Evolutionary conservation across 2,797 vertebrate genomes (phyloP).

Genomic region (Lindbergichthys nudifrons): DNA sequence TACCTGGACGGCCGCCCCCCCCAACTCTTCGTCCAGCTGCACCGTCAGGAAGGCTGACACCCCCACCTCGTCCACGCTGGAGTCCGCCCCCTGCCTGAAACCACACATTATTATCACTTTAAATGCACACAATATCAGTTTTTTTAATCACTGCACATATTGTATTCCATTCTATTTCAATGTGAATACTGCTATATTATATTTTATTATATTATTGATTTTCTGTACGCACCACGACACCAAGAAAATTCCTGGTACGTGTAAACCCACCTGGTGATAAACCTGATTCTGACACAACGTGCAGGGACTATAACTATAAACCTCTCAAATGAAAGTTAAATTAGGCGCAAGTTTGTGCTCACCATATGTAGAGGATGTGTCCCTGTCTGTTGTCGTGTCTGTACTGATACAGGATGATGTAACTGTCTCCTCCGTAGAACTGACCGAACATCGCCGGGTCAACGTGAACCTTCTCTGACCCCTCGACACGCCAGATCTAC

Average conservation of each 20-base stretch:
- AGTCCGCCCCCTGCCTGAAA: slow-evolving; percentile 79
- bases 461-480: slow-evolving; percentile 65
- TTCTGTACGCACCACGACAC: too few species aligned
- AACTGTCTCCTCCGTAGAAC: slow-evolving; percentile 83
- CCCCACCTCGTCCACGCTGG: slow-evolving; percentile 72
- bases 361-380: slow-evolving; percentile 82
- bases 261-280: too few species aligned
- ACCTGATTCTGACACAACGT: too few species aligned
- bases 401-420: slow-evolving; percentile 80
- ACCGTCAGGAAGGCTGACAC: slow-evolving; percentile 69
- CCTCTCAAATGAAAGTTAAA: too few species aligned
- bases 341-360: too few species aligned
- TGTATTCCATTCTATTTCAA: too few species aligned
- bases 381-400: slow-evolving; percentile 39
- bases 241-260: too few species aligned
- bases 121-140: too few species aligned
- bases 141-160: too few species aligned
- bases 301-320: too few species aligned
- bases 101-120: background rate
- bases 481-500: slow-evolving; percentile 81
- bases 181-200: too few species aligned
- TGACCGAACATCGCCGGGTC: slow-evolving; percentile 64
- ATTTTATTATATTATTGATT: too few species aligned
- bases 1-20: slow-evolving; percentile 78
- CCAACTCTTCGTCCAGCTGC: slow-evolving; percentile 73